These are phyloP conservation scores for Eristalis pertinax DNA, from an alignment of 2,888 invertebrate genomes.

Conservation along the genomic window DNA sequence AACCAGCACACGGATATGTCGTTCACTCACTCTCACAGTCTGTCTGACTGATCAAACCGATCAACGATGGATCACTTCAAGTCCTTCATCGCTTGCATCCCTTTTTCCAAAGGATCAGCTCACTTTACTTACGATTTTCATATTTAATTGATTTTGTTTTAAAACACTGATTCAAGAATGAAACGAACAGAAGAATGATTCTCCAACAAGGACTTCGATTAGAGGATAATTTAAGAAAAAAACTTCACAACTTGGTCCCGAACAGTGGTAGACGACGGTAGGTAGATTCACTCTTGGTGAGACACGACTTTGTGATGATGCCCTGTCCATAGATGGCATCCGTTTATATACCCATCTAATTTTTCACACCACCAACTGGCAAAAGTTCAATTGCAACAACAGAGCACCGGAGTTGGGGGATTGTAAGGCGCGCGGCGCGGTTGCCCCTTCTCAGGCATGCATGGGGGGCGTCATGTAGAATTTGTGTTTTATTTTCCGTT, in stretches of 20 bases:
- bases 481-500: slow-evolving; percentile 20
- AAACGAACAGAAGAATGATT: neutral
- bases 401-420: slow-evolving; percentile 20
- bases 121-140: slow-evolving; percentile 69
- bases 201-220: slow-evolving; percentile 31
- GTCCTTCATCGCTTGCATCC: neutral
- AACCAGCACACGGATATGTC: neutral
- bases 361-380: slow-evolving; percentile 63
- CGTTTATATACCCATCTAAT: slow-evolving; percentile 68
- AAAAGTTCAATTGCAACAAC: slow-evolving; percentile 68
- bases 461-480: slow-evolving; percentile 65
- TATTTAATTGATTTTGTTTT: slow-evolving; percentile 16
- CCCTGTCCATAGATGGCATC: slow-evolving; percentile 69
- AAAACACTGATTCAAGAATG: slow-evolving; percentile 15
- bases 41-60: neutral
- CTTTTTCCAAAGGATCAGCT: neutral
- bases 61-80: neutral
- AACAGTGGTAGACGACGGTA: slow-evolving; percentile 24
- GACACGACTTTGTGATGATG: slow-evolving; percentile 67
- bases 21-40: neutral
- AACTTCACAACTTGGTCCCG: slow-evolving; percentile 48
- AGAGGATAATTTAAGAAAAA: neutral
- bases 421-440: slow-evolving; percentile 13
- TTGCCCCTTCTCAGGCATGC: slow-evolving; percentile 35
- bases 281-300: slow-evolving; percentile 46